Conservation (phyloP, 2,797 vertebrate genomes). For the Microhierax caerulescens region DNA sequence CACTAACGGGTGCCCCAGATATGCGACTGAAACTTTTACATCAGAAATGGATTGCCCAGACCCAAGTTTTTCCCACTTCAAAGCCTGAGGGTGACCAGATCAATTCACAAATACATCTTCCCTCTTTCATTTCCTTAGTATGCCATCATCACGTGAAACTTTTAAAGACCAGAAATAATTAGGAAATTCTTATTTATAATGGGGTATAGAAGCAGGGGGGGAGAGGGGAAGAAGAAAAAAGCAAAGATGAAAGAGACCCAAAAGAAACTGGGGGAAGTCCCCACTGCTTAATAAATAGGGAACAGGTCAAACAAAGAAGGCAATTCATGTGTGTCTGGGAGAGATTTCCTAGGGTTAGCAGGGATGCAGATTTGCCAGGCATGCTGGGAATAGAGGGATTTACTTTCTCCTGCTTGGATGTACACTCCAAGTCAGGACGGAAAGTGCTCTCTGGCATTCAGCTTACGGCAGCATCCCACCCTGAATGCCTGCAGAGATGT, state of each 20-base stretch:
- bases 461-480: background rate
- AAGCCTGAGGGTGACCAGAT: conserved; percentile 43
- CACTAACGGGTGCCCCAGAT: background rate
- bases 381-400: background rate
- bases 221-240: background rate
- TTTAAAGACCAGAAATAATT: conserved; percentile 57
- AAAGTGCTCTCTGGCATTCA: background rate
- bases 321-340: background rate
- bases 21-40: conserved; percentile 37
- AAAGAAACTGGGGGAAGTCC: conserved; percentile 2
- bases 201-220: background rate
- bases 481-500: background rate
- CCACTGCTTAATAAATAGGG: background rate
- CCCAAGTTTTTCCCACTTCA: conserved; percentile 54
- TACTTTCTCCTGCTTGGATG: background rate
- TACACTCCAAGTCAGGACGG: background rate
- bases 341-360: background rate
- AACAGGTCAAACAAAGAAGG: conserved; percentile 16
- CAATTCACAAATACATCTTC: conserved; percentile 42
- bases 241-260: conserved; percentile 1
- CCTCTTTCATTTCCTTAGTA: conserved; percentile 52
- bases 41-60: conserved; percentile 38
- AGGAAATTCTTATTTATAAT: conserved; percentile 58
- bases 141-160: conserved; percentile 57
- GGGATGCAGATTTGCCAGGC: background rate